Conservation (phyloP, 2,888 invertebrate species). For the Mylabris sibirica region DNA sequence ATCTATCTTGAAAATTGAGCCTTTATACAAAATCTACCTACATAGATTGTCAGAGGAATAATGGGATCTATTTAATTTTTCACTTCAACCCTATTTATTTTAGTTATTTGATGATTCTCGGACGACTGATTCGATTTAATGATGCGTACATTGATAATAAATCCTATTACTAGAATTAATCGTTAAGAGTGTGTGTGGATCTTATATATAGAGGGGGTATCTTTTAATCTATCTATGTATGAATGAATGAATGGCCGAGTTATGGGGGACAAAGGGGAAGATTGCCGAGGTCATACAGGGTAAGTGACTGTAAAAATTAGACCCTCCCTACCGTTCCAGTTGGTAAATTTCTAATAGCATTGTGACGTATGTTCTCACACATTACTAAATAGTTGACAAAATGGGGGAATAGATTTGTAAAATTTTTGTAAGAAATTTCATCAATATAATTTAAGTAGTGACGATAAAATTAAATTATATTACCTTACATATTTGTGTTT, state of each 20-base stretch:
- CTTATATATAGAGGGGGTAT: neutral
- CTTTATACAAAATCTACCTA: neutral
- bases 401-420: neutral
- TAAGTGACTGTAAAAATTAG: slow-evolving; percentile 23
- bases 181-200: slow-evolving; percentile 14
- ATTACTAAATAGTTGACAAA: slow-evolving; percentile 9
- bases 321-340: slow-evolving; percentile 19
- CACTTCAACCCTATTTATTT: slow-evolving; percentile 15
- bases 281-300: slow-evolving; percentile 7
- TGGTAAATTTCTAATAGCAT: slow-evolving; percentile 18
- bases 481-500: too few relatives aligned
- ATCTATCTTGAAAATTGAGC: slow-evolving; percentile 4
- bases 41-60: neutral
- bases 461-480: too few relatives aligned
- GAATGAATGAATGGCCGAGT: neutral
- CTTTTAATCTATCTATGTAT: neutral
- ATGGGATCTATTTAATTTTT: slow-evolving; percentile 12
- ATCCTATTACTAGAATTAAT: slow-evolving; percentile 40
- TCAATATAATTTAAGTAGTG: too few relatives aligned
- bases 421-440: neutral
- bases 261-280: neutral
- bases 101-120: slow-evolving; percentile 22
- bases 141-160: slow-evolving; percentile 48
- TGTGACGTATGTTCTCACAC: slow-evolving; percentile 27
- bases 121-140: slow-evolving; percentile 45